Conservation (phyloP, 2,113 vertebrate species). For the Euleptes europaea region DNA sequence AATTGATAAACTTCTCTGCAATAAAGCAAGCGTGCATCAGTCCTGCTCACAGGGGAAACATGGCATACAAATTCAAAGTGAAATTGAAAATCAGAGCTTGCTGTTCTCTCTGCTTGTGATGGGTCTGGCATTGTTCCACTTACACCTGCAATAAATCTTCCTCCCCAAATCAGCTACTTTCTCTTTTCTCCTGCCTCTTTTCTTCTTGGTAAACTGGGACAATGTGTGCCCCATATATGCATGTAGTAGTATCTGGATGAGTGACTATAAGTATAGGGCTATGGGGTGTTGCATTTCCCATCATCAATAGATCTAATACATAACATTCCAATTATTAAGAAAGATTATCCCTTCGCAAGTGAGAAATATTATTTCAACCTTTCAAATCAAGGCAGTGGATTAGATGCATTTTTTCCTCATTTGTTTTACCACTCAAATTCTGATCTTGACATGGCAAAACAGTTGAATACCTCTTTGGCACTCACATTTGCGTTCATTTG, state of each 20-base stretch:
- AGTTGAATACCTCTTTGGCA: not conserved
- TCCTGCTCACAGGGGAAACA: accelerated
- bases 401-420: not conserved
- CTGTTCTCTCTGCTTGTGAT: not conserved
- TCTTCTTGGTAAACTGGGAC: not conserved
- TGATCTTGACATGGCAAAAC: not conserved
- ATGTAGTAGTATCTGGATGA: too few relatives aligned
- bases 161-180: not conserved
- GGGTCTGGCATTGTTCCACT: not conserved
- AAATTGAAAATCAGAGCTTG: not conserved
- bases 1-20: not conserved
- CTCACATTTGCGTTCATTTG: not conserved
- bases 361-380: not conserved
- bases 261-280: not conserved
- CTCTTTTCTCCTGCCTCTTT: not conserved
- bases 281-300: not conserved
- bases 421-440: not conserved
- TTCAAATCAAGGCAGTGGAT: not conserved
- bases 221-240: not conserved
- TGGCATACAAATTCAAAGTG: conserved; percentile 8
- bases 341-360: not conserved
- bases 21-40: not conserved
- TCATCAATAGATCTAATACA: not conserved
- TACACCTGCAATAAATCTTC: not conserved
- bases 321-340: not conserved